Base-by-base conservation (phyloP, 2,113 vertebrate genomes). In the Vimba vimba region DNA sequence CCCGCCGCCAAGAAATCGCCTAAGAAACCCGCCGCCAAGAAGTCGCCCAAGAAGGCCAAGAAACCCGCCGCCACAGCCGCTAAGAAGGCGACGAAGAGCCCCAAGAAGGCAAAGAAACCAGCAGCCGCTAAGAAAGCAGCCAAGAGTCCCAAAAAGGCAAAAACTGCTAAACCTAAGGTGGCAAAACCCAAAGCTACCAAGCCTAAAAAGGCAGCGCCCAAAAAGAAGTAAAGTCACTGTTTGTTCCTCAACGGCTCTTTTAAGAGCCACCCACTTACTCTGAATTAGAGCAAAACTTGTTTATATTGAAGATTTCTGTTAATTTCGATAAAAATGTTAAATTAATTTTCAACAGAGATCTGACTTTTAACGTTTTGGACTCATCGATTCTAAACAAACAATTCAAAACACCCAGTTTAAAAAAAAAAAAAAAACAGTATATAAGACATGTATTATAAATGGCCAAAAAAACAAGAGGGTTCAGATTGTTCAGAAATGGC, bases 191-290 rank as follows among this genome's bases (percentile, higher is more conserved):
- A 64, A 27, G 60, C 60, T 5, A n/a, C 60, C 11, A 64, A 64
- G 60, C 25, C 60, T 64, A 64, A 64, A 64, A 64, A 30, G 62
- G 62, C 62, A 64, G 62, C 62, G 0, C 62, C 62, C 62, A 64
- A 64, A 13, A 64, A 64, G 12, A 21, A 64, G 2, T 64, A 64
- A 25, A 43, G 0, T 0, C 17, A 73, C 17, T 9, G 1, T 19
- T 36, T 21, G 7, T 7, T 7, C 12, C 21, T 43, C 82, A 89
- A 89, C 69, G 88, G 88, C 83, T 89, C 88, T 89, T 89, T 87
- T 89, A 85, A 89, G 88, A 89, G 88, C 88, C 88, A 87, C 83
- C 69, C 69, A 86, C 17, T 8, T 6, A 6, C 5, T 30, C 59
- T 19, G 17, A 1, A 25, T 27, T 30, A 64, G 62, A 30, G 62